phyloP scores from a whole-genome alignment of 2,113 vertebrate species.

The Tursiops truncatus region DNA sequence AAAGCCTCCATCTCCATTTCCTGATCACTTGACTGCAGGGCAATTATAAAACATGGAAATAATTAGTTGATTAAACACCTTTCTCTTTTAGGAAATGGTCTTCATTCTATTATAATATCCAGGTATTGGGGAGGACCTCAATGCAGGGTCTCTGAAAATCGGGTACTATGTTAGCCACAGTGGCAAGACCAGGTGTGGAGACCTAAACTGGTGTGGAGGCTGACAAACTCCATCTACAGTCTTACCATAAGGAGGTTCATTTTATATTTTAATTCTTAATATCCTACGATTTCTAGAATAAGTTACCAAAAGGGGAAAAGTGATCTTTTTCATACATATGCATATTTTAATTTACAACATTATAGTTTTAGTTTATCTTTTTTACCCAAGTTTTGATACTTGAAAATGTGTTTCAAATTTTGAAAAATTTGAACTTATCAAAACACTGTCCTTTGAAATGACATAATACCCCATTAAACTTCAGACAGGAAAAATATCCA shows the following conservation, averaged over 20 bases:
- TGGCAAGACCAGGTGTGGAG: not conserved
- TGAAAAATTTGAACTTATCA: not conserved
- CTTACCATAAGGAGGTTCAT: not conserved
- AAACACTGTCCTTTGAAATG: not conserved
- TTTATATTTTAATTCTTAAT: not conserved
- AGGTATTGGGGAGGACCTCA: not conserved
- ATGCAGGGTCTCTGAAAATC: not conserved
- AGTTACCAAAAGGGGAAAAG: not conserved
- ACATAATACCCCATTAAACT: not conserved
- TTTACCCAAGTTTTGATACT: not conserved
- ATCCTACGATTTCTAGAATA: not conserved
- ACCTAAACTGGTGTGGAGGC: not conserved
- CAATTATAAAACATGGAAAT: not conserved
- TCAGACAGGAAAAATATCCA: not conserved
- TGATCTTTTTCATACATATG: not conserved
- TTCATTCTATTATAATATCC: not conserved
- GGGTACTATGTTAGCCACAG: not conserved
- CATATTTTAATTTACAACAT: not conserved
- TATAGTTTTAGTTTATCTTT: not conserved
- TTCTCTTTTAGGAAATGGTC: not conserved
- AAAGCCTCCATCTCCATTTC: not conserved
- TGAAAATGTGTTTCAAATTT: slow-evolving; percentile 3
- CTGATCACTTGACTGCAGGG: not conserved
- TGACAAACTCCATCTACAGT: not conserved
- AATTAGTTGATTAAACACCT: not conserved